A percentile compares a stretch with the other conserved stretches of the same genome.
Conservation (phyloP, 2,113 vertebrate species). For the Leptocoma aspasia region DNA sequence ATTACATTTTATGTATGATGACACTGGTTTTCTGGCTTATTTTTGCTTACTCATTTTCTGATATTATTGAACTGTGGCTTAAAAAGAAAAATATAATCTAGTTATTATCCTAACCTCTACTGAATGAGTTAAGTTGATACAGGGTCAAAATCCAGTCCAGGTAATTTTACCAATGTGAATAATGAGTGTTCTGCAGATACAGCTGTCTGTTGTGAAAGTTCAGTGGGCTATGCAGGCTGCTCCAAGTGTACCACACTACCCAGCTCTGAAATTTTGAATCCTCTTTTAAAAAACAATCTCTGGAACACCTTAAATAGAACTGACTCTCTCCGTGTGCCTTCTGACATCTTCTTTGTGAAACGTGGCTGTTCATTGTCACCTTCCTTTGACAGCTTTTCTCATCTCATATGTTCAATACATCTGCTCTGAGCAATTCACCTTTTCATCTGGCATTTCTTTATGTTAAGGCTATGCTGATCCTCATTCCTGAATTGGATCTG, state of each 20-base stretch:
- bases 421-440: neutral
- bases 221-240: neutral
- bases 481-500: neutral
- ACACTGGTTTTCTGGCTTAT: neutral
- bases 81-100: neutral
- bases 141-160: neutral
- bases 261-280: neutral
- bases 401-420: neutral
- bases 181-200: neutral
- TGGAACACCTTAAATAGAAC: neutral
- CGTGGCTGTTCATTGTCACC: neutral
- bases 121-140: neutral
- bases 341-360: neutral
- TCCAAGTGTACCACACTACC: neutral
- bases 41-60: neutral
- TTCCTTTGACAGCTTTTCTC: conserved; percentile 30
- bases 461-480: conserved; percentile 3
- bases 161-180: neutral
- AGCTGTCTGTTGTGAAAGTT: neutral
- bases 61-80: neutral
- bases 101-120: neutral
- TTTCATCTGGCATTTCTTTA: conserved; percentile 29
- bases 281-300: neutral
- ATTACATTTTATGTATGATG: neutral
- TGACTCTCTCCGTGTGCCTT: neutral